Base-by-base conservation (phyloP, 2,888 invertebrate genomes). In the Epiblema foenella region DNA sequence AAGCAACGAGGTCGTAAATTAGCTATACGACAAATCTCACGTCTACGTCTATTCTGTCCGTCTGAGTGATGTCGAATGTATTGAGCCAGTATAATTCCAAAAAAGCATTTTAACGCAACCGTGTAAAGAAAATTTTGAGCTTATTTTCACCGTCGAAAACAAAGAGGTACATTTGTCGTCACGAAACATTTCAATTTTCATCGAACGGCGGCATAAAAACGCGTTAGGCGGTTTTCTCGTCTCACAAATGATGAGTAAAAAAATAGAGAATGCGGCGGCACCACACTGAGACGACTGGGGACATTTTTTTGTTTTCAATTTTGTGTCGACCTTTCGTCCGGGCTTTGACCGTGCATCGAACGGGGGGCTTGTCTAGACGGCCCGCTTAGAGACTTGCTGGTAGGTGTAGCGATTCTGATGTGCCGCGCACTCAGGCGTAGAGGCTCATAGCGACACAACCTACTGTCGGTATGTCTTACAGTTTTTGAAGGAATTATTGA, bases 251-350 rank as follows among this genome's bases (percentile, higher is more conserved):
- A 73, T 62, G 67, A 62, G 71, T 66, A 60, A 73, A 73, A n/a
- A 78, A 79, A 79, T 80, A 78, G 81, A 81, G 77, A 81, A 77
- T 76, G 75, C 79, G 73, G 73, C 70, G 68, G 66, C 69, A 74
- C 67, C 68, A 74, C 75, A 82, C 75, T 68, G 77, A 80, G 79
- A 77, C 77, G 77, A 77, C 78, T 80, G 76, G 80, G 81, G 60
- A 46, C 85, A 85, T 89, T 89, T 87, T 89, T 89, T 87, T 84
- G 83, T 85, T 90, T 89, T 89, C 89, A 85, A 89, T 89, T 88
- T 82, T 72, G 78, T 77, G 73, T 75, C 83, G 91, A 91, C 93
- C 92, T 92, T 91, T 91, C 78, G 90, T 78, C 90, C 88, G 90
- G 89, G 86, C 81, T 88, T 85, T 87, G 89, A 88, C 89, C 89